phyloP scores from a whole-genome alignment of 2,888 invertebrate genomes.

The Cataglyphis cursor region DNA sequence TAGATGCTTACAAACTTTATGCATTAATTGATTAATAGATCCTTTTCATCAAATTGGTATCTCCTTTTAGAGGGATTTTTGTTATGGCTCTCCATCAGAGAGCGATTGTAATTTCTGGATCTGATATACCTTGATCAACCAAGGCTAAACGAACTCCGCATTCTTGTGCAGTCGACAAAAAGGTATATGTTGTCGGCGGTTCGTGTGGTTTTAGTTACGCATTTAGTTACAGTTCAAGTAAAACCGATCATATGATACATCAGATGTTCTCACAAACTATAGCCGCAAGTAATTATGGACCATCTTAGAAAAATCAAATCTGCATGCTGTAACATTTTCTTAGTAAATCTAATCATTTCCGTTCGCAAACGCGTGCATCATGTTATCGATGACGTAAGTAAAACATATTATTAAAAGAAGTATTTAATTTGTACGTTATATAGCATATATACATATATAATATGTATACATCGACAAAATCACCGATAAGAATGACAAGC shows the following conservation, averaged over 20 bases:
- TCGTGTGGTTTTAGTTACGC: slow-evolving; percentile 39
- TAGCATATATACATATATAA: not conserved
- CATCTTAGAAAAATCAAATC: slow-evolving; percentile 31
- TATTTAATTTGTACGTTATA: slow-evolving; percentile 1
- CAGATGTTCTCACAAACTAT: slow-evolving; percentile 39
- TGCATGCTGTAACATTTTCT: slow-evolving; percentile 22
- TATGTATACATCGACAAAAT: not conserved
- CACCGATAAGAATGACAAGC: not conserved
- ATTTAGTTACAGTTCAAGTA: slow-evolving; percentile 15
- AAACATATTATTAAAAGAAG: not conserved
- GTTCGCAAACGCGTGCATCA: slow-evolving; percentile 4
- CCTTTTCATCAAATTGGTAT: slow-evolving; percentile 39
- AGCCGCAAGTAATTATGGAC: slow-evolving; percentile 20
- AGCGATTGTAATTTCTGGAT: slow-evolving; percentile 61
- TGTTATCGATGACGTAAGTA: slow-evolving; percentile 2
- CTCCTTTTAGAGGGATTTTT: slow-evolving; percentile 22
- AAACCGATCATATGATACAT: slow-evolving; percentile 1
- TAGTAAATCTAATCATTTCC: slow-evolving; percentile 43
- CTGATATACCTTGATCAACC: slow-evolving; percentile 62
- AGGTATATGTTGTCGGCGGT: slow-evolving; percentile 36
- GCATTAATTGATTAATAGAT: not conserved
- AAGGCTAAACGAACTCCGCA: slow-evolving; percentile 71
- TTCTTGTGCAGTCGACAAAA: slow-evolving; percentile 69
- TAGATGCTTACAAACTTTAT: not conserved
- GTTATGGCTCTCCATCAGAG: slow-evolving; percentile 35